phyloP scores from a whole-genome alignment of 64 coral and sea anemone species.

The Catalaphyllia jardinei region DNA sequence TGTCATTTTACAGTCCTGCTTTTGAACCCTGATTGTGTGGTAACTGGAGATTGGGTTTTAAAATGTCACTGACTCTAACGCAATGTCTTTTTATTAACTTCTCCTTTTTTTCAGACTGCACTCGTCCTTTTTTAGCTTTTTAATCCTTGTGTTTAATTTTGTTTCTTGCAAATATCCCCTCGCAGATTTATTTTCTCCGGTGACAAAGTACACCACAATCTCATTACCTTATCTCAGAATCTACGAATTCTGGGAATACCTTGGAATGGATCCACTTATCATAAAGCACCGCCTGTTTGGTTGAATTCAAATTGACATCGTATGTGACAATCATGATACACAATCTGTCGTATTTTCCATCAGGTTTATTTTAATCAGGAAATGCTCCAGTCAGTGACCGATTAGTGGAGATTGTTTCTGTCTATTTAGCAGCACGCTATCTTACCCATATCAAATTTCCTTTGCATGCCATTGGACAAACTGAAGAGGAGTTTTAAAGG shows the following conservation, averaged over 20 bases:
- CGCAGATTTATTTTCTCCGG: not conserved
- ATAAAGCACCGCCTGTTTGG: conserved; percentile 20
- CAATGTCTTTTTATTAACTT: too few species aligned
- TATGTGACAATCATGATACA: conserved; percentile 1
- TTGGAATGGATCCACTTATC: conserved; percentile 12
- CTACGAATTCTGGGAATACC: conserved; percentile 29
- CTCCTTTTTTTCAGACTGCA: too few species aligned
- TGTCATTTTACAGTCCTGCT: conserved; percentile 17
- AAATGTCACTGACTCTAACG: not conserved
- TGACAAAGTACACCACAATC: conserved; percentile 31
- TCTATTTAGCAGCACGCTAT: conserved; percentile 24
- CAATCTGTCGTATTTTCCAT: conserved; percentile 12
- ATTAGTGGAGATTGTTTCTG: conserved; percentile 36
- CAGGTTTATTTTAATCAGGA: conserved; percentile 38
- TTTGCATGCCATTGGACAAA: conserved; percentile 23
- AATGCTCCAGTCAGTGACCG: conserved; percentile 24
- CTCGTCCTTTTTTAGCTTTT: not conserved
- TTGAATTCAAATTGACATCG: conserved; percentile 20
- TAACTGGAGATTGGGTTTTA: not conserved
- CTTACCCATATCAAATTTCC: conserved; percentile 1
- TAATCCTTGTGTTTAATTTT: not conserved
- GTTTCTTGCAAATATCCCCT: conserved; percentile 6
- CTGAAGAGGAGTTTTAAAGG: not conserved
- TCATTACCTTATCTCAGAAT: conserved; percentile 23
- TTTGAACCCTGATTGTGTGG: not conserved